Conservation (phyloP, 1,140 invertebrate species). For the Tetramorium simillimum region DNA sequence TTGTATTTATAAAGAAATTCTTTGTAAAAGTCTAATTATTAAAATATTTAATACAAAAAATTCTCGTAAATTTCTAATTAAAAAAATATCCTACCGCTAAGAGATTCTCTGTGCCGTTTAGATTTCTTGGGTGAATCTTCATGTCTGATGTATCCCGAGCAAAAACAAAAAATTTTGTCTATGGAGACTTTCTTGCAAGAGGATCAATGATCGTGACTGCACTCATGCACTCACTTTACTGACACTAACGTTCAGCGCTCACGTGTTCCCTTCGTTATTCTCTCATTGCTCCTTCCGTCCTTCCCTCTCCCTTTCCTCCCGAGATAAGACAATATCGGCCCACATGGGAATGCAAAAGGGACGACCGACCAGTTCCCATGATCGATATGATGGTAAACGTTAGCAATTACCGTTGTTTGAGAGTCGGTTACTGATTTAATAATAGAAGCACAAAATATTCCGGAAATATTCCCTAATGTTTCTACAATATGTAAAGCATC, state of each 20-base stretch:
- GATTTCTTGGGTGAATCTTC: not conserved
- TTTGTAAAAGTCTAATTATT: not conserved
- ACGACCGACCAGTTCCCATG: not conserved
- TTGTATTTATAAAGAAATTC: not conserved
- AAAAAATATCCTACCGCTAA: not conserved
- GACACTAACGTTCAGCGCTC: constrained; percentile 40
- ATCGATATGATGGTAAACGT: not conserved
- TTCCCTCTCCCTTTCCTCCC: no score
- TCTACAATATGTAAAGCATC: not conserved
- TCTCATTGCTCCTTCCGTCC: constrained; percentile 52
- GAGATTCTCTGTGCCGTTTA: not conserved
- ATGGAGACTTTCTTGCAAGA: not conserved
- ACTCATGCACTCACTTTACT: constrained; percentile 36
- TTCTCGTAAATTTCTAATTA: not conserved
- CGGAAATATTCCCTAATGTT: not conserved
- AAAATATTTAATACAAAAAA: not conserved
- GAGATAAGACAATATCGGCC: constrained; percentile 55
- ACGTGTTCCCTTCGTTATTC: constrained; percentile 22
- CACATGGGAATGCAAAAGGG: constrained; percentile 23
- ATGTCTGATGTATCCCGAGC: not conserved
- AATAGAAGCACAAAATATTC: not conserved
- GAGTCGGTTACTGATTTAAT: not conserved
- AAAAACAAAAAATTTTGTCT: not conserved
- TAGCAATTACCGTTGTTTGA: not conserved
- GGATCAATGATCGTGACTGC: not conserved